Conservation (phyloP, 1,140 invertebrate species). For the Atta colombica region DNA sequence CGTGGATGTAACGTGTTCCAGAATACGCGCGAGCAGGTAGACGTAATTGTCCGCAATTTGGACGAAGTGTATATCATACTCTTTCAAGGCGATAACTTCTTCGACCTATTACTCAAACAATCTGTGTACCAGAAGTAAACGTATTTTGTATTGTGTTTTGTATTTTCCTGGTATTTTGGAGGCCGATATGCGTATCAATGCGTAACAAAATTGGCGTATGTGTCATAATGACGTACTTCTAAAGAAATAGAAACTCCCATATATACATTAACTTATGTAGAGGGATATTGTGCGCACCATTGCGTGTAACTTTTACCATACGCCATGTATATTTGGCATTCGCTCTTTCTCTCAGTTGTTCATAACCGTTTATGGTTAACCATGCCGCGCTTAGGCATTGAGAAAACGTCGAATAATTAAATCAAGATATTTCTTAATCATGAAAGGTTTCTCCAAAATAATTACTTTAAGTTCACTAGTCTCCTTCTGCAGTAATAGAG, state of each 20-base stretch:
- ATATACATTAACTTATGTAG: constrained; percentile 29
- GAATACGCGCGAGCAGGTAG: not conserved
- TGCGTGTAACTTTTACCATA: constrained; percentile 52
- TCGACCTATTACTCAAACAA: not conserved
- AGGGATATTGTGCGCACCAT: constrained; percentile 25
- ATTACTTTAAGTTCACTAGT: not conserved
- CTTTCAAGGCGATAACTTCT: not conserved
- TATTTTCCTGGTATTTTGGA: constrained; percentile 12
- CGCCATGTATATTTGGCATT: constrained; percentile 17
- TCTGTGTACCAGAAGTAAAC: not conserved
- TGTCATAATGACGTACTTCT: not conserved
- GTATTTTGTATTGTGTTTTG: not conserved
- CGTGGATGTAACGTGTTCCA: not conserved
- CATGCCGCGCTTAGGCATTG: constrained; percentile 12
- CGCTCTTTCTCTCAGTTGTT: constrained; percentile 25
- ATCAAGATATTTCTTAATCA: constrained; percentile 38
- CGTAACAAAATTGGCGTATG: not conserved
- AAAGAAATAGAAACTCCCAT: constrained; percentile 58
- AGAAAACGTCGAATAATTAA: constrained; percentile 47
- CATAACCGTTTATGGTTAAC: constrained; percentile 40
- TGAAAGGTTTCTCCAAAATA: constrained; percentile 29
- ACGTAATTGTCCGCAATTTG: not conserved
- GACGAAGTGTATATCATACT: not conserved
- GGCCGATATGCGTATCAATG: not conserved
- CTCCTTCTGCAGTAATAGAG: not conserved